Conservation (phyloP, 2,888 invertebrate genomes). For the Dilophus febrilis region DNA sequence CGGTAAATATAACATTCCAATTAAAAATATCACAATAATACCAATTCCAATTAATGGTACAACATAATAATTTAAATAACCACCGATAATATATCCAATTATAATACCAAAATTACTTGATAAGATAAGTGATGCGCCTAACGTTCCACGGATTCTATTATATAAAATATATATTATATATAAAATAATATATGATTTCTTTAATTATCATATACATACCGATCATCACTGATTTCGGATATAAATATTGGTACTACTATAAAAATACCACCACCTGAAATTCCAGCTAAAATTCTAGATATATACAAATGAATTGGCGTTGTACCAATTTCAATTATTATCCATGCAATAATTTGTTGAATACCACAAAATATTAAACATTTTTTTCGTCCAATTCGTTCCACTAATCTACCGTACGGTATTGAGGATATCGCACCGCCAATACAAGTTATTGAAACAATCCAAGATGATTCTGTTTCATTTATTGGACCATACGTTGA, state of each 20-base stretch:
- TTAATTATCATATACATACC: conserved; percentile 16
- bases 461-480: too few species aligned
- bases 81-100: conserved; percentile 9
- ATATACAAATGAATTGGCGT: conserved; percentile 15
- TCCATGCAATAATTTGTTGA: too few species aligned
- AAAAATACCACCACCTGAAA: conserved; percentile 24
- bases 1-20: conserved; percentile 7
- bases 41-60: conserved; percentile 8
- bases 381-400: background rate
- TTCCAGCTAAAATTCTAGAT: conserved; percentile 21
- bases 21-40: conserved; percentile 8
- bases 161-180: background rate
- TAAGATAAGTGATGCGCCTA: conserved; percentile 9
- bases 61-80: conserved; percentile 8
- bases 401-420: background rate
- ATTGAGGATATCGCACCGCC: background rate
- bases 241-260: conserved; percentile 23
- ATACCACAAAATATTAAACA: background rate
- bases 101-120: conserved; percentile 9
- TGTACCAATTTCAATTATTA: too few species aligned
- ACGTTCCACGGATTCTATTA: conserved; percentile 10
- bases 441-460: too few species aligned
- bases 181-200: too few species aligned
- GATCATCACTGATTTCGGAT: conserved; percentile 25
- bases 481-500: too few species aligned